These are phyloP conservation scores for Acanthosepion lycidas DNA, from an alignment of 2,888 invertebrate genomes.

Conservation along the genomic window DNA sequence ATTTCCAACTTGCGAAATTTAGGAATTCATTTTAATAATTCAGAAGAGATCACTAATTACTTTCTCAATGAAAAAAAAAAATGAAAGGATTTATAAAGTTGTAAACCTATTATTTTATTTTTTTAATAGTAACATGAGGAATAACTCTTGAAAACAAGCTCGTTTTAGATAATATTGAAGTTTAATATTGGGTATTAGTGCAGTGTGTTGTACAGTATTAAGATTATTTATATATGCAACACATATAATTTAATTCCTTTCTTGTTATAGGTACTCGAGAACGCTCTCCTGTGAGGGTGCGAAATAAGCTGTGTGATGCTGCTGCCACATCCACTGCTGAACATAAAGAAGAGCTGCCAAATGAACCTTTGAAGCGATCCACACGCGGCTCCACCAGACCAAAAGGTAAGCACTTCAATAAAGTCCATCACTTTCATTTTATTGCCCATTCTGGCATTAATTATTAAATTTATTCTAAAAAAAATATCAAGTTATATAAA, in stretches of 20 bases:
- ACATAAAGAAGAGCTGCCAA: constrained; percentile 44
- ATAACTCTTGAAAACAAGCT: too few species aligned
- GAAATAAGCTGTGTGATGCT: constrained; percentile 47
- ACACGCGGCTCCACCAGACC: constrained; percentile 41
- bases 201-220: too few species aligned
- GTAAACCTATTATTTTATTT: too few species aligned
- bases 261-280: neutral
- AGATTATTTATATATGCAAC: neutral
- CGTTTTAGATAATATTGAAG: too few species aligned
- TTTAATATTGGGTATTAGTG: too few species aligned
- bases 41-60: too few species aligned
- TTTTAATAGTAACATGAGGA: too few species aligned
- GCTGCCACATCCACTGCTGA: constrained; percentile 42
- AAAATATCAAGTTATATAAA: neutral
- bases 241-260: neutral
- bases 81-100: too few species aligned
- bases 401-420: constrained; percentile 41
- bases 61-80: too few species aligned
- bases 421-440: neutral
- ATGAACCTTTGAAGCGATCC: constrained; percentile 45
- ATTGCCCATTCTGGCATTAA: neutral
- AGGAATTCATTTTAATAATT: too few species aligned
- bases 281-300: constrained; percentile 46
- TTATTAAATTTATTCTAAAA: neutral
- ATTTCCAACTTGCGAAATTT: too few species aligned